These are phyloP conservation scores for Phacellophora camtschatica DNA, from an alignment of 30 jellyfish, hydroid and myxozoan genomes.

Conservation along the genomic window DNA sequence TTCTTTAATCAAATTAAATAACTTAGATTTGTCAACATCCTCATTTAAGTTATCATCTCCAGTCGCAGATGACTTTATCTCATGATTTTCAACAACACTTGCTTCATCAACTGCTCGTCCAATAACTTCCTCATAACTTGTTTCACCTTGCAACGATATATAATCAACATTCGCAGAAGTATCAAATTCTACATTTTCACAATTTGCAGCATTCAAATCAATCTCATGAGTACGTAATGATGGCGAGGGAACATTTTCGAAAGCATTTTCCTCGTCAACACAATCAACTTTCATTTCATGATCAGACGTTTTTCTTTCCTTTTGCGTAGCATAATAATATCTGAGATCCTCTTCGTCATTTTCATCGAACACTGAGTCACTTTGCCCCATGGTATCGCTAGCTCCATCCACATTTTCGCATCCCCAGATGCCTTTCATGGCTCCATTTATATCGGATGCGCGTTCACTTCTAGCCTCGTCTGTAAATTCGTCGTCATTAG, in stretches of 20 bases:
- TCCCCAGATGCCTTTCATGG: neutral
- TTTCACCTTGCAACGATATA: neutral
- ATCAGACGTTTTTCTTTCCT: neutral
- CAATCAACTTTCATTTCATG: neutral
- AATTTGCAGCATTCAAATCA: neutral
- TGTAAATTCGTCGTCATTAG: neutral
- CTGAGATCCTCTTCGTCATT: conserved; percentile 56
- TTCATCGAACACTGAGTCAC: conserved; percentile 39
- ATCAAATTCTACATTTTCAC: neutral
- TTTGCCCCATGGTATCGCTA: neutral
- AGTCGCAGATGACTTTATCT: too few relatives aligned
- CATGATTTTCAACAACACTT: too few relatives aligned
- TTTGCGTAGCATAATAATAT: conserved; percentile 34
- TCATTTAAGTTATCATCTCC: too few relatives aligned
- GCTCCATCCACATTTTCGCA: neutral
- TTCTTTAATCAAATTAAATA: too few relatives aligned
- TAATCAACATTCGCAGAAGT: too few relatives aligned
- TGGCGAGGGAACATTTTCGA: neutral
- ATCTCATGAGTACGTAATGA: too few relatives aligned
- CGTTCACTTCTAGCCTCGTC: neutral
- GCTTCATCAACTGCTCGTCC: too few relatives aligned
- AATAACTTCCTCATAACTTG: neutral
- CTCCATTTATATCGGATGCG: neutral
- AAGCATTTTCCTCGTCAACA: neutral
- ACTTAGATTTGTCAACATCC: too few relatives aligned